Evolutionary conservation across 2,797 vertebrate species (phyloP), one percentile per base, ranked within the genome.

Genomic region (Semaprochilodus insignis): DNA sequence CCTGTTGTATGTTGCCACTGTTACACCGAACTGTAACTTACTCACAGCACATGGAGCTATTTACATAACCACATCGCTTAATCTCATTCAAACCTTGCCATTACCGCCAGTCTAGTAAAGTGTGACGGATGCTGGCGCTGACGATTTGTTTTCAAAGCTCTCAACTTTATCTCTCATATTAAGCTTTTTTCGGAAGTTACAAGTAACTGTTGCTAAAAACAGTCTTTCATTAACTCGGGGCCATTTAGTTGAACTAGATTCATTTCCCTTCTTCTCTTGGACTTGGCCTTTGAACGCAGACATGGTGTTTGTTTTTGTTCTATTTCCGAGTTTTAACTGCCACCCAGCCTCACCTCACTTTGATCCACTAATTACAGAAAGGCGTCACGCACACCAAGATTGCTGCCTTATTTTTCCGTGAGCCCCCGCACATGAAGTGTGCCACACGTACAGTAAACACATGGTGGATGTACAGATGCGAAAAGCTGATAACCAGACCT

Each of bases 291-390:
- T 88, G 84, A 90, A 88, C 83, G 78, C 74, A 82, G 81, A 74
- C 83, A 70, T 83, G 63, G 51, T 86, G 78, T 88, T 89, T 84
- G 83, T 88, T 88, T 90, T 85, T 80, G 73, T 83, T 88, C 86
- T 88, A 90, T 89, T 88, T 90, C 83, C 80, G 87, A 84, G 71
- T 80, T 87, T 89, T 89, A 85, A 89, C 88, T 86, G 86, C 86
- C 85, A 85, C 78, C 74, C 86, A 34, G 81, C 87, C 85, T 89
- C 87, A 89, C 87, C 86, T 89, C 83, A 62, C 88, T 89, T 86
- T 88, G 84, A 89, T 88, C 84, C 81, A 77, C 80, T 90, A 90
- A 90, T 89, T 88, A 90, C 84, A 89, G 85, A 87, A 89, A 85
- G 84, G 82, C 83, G 83, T 87, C 85, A 83, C 86, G 83, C 86